Evolutionary conservation across 2,113 vertebrate genomes (phyloP).

Genomic region (Addax nasomaculatus): DNA sequence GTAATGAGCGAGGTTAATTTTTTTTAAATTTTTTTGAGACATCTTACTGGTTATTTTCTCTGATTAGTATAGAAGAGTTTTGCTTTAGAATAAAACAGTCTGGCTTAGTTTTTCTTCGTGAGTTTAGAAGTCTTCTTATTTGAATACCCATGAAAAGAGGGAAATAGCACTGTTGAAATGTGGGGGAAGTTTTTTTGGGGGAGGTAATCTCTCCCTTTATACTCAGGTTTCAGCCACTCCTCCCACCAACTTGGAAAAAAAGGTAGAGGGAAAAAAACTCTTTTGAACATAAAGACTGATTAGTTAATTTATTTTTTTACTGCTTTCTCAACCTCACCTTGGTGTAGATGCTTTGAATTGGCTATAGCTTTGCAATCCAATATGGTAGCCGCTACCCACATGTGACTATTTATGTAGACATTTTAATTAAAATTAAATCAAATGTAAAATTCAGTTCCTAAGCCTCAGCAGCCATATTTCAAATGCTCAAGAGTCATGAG

Average conservation of each 20-base stretch:
- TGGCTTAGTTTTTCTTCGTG: not conserved
- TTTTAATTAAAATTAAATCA: not conserved
- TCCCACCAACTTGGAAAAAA: not conserved
- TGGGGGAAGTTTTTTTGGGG: not conserved
- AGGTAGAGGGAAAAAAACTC: not conserved
- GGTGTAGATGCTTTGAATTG: not conserved
- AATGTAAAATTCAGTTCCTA: not conserved
- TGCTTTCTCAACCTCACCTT: not conserved
- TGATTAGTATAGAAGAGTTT: not conserved
- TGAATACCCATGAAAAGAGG: not conserved
- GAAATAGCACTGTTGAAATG: not conserved
- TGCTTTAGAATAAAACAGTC: not conserved
- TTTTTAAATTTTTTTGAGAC: not conserved
- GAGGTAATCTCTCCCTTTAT: not conserved
- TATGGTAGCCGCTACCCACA: not conserved
- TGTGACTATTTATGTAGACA: not conserved
- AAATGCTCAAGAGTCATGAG: not conserved
- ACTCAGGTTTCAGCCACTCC: not conserved
- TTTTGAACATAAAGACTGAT: not conserved
- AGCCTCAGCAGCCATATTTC: not conserved
- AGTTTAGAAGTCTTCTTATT: not conserved
- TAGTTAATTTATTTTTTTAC: not conserved
- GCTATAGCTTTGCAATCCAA: not conserved
- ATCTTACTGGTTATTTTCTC: not conserved
- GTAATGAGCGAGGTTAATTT: not conserved